Evolutionary conservation across 1,140 invertebrate species (phyloP).

Genomic region (Potamilus streckersoni): DNA sequence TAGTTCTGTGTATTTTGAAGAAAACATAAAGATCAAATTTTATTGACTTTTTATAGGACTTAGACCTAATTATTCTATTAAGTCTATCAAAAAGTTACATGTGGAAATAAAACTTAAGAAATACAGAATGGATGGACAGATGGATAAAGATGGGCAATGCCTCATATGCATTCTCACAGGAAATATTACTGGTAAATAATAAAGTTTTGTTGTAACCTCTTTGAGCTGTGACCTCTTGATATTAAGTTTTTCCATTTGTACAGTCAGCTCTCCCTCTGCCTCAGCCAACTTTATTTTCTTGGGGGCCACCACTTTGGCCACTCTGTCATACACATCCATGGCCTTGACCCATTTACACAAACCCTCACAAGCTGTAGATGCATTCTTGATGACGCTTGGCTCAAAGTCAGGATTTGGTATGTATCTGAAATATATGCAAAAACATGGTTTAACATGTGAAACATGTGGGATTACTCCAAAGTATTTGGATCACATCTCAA

Average conservation of each 20-base stretch:
- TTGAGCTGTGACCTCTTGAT: constrained; percentile 66
- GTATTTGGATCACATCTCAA: too few species aligned
- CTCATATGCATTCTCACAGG: too few species aligned
- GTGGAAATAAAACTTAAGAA: too few species aligned
- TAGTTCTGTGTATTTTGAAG: too few species aligned
- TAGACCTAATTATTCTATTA: too few species aligned
- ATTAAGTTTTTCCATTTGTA: constrained; percentile 70
- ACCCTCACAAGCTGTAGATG: constrained; percentile 68
- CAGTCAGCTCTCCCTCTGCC: constrained; percentile 64
- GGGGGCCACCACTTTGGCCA: constrained; percentile 71
- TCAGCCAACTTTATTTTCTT: constrained; percentile 70
- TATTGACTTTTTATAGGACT: too few species aligned
- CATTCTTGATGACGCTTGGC: constrained; percentile 65
- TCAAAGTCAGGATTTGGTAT: constrained; percentile 67
- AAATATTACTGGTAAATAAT: background rate
- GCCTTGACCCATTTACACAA: constrained; percentile 69
- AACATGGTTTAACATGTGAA: background rate
- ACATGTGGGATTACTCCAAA: too few species aligned
- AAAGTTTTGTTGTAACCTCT: constrained; percentile 40
- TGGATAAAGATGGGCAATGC: too few species aligned
- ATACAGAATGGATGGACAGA: too few species aligned
- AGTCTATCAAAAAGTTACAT: too few species aligned
- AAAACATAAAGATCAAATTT: too few species aligned
- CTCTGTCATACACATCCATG: constrained; percentile 70
- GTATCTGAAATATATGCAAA: constrained; percentile 54